Evolutionary conservation across 2,113 vertebrate genomes (phyloP).

Genomic region (Hassar affinis): DNA sequence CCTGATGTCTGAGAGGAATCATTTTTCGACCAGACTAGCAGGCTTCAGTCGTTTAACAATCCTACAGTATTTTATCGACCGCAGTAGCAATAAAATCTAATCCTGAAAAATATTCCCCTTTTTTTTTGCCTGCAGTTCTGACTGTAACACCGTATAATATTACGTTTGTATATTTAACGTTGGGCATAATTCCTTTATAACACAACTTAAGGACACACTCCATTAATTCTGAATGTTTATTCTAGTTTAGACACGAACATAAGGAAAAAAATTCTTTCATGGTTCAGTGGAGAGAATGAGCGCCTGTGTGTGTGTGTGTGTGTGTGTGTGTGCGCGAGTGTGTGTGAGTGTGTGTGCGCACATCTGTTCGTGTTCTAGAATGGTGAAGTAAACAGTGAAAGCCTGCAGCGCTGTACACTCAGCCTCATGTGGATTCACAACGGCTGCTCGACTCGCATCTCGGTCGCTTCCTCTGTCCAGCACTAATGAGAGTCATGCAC

Average conservation of each 20-base stretch:
- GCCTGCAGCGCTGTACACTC: constrained; percentile 46
- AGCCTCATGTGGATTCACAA: constrained; percentile 58
- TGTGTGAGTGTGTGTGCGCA: neutral
- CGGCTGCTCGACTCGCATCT: constrained; percentile 64
- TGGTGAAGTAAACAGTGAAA: constrained; percentile 46
- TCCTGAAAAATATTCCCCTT: too few relatives aligned
- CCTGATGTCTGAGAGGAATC: too few relatives aligned
- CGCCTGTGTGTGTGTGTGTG: too few relatives aligned
- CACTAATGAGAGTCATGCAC: constrained; percentile 59
- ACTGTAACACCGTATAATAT: neutral
- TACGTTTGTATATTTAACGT: too few relatives aligned
- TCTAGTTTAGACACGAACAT: neutral
- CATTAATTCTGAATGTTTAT: neutral
- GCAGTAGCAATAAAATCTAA: too few relatives aligned
- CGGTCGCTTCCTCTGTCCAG: constrained; percentile 50
- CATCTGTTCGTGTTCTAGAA: constrained; percentile 25
- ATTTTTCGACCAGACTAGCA: too few relatives aligned
- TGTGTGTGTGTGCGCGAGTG: neutral
- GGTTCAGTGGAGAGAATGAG: neutral
- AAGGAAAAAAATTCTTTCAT: neutral
- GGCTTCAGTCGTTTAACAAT: too few relatives aligned
- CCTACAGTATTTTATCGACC: too few relatives aligned
- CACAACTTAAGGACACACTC: neutral
- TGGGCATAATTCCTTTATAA: neutral
- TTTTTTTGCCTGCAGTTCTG: neutral